A percentile compares a stretch with the other conserved stretches of the same genome.
Conservation (phyloP, 1,140 invertebrate species). For the Drosophila eugracilis region DNA sequence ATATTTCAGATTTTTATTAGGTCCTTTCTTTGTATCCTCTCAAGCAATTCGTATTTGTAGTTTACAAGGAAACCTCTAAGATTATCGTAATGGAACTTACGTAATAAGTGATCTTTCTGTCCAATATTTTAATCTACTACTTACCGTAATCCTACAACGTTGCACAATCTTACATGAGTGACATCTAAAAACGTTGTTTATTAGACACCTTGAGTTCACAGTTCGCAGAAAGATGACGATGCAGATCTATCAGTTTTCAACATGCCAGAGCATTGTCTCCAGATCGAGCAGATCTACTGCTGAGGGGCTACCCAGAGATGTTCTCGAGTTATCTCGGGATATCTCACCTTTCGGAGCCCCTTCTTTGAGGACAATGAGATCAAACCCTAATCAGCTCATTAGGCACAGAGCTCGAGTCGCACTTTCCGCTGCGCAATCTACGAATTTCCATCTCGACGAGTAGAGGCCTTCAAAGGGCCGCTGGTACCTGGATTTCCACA, state of each 20-base stretch:
- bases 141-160: neutral
- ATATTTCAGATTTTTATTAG: too few species aligned
- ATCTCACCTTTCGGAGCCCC: slow-evolving; percentile 21
- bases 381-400: slow-evolving; percentile 49
- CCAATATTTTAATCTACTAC: neutral
- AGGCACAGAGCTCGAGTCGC: slow-evolving; percentile 24
- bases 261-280: slow-evolving; percentile 10
- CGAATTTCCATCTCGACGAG: slow-evolving; percentile 14
- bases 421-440: slow-evolving; percentile 28
- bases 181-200: neutral
- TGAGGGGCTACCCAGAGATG: slow-evolving; percentile 7
- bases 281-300: neutral
- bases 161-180: slow-evolving; percentile 4
- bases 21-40: too few species aligned
- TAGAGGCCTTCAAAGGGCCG: slow-evolving; percentile 14
- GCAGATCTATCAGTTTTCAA: slow-evolving; percentile 20
- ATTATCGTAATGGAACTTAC: neutral
- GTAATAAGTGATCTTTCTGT: neutral
- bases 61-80: neutral
- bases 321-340: slow-evolving; percentile 11
- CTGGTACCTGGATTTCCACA: slow-evolving; percentile 27
- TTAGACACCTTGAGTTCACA: slow-evolving; percentile 18
- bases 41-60: too few species aligned
- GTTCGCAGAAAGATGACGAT: slow-evolving; percentile 18
- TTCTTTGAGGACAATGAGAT: slow-evolving; percentile 30